Percentiles rank a stretch among this genome's conserved stretches.
Conservation (phyloP, 2,113 vertebrate species). For the Gymnocephalus cernua region DNA sequence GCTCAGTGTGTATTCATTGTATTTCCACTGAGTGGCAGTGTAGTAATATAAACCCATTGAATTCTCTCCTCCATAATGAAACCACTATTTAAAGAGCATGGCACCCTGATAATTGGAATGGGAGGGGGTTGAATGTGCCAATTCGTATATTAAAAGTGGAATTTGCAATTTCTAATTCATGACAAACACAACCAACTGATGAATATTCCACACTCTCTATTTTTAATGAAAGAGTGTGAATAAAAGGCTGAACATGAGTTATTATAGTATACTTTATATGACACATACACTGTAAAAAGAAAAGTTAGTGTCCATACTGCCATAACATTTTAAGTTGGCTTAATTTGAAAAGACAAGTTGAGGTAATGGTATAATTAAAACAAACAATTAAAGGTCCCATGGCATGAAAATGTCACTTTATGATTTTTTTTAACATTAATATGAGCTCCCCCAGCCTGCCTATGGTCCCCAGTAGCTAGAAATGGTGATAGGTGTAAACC, state of each 20-base stretch:
- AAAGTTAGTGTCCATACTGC: no score
- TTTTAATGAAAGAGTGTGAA: neutral
- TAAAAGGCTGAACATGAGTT: neutral
- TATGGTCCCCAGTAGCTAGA: no score
- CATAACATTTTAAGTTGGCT: no score
- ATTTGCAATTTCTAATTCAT: neutral
- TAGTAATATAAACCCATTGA: constrained; percentile 1
- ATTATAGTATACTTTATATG: neutral
- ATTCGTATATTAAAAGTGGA: neutral
- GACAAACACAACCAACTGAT: neutral
- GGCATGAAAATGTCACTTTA: no score
- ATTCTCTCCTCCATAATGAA: neutral
- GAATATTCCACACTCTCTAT: neutral
- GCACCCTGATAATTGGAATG: neutral
- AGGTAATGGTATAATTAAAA: no score
- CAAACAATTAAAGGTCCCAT: no score
- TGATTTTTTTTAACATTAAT: no score
- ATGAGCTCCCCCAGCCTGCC: no score
- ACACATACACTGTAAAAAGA: neutral
- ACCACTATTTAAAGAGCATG: constrained; percentile 1
- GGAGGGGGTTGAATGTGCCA: neutral
- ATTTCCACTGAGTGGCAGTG: constrained; percentile 56
- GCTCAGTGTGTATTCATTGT: neutral
- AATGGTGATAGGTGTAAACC: no score
- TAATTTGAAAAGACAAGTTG: no score